phyloP scores from a whole-genome alignment of 1,140 invertebrate species.

The Lordiphosa collinella region DNA sequence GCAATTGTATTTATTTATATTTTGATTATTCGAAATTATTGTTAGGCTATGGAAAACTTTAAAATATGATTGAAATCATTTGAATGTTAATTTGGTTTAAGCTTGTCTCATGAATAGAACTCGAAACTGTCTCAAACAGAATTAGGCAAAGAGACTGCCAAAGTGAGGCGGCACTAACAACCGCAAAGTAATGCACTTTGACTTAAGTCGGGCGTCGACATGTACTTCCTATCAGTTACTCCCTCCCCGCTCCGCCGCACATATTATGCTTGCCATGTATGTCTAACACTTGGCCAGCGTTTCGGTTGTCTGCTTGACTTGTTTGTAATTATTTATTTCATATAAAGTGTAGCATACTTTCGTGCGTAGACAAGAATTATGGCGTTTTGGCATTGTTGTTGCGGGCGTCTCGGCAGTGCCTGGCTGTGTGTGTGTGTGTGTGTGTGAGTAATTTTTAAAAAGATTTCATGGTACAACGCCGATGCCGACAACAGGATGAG shows the following conservation, averaged over 20 bases:
- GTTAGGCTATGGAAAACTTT: no score
- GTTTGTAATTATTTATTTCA: constrained; percentile 75
- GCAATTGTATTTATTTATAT: no score
- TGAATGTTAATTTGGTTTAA: no score
- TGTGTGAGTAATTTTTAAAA: constrained; percentile 60
- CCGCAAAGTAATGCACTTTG: constrained; percentile 57
- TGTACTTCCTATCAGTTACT: constrained; percentile 28
- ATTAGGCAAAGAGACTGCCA: neutral
- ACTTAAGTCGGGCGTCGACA: constrained; percentile 36
- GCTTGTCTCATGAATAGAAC: no score
- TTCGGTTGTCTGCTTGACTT: constrained; percentile 62
- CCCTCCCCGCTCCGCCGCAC: no score
- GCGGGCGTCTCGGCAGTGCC: constrained; percentile 9
- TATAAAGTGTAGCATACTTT: constrained; percentile 60
- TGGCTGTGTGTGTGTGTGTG: constrained; percentile 32
- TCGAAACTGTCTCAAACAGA: no score
- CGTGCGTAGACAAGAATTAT: constrained; percentile 72
- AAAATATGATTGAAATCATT: no score
- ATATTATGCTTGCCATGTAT: no score
- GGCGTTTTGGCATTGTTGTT: constrained; percentile 63
- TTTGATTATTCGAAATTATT: no score
- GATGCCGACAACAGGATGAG: constrained; percentile 49
- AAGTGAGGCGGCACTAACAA: neutral
- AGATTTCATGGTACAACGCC: constrained; percentile 70
- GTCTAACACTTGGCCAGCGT: constrained; percentile 33